Evolutionary conservation across 1,140 invertebrate species (phyloP).

Genomic region (Armadillidium nasatum): DNA sequence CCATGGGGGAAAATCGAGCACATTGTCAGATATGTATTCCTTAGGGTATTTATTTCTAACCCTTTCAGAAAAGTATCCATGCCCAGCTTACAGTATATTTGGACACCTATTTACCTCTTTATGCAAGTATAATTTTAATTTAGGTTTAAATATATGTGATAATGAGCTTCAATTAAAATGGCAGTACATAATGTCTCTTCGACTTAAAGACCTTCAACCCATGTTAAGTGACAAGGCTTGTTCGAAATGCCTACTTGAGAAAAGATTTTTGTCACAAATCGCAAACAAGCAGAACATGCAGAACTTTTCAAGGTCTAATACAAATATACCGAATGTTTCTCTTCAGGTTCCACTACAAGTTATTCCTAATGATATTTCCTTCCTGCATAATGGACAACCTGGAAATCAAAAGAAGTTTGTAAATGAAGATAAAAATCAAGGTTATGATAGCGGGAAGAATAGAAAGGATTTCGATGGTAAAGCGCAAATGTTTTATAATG

Average conservation of each 20-base stretch:
- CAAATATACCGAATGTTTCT: background rate
- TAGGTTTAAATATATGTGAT: background rate
- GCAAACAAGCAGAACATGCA: too few relatives aligned
- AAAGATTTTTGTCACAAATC: background rate
- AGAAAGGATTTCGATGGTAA: too few relatives aligned
- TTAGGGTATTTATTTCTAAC: background rate
- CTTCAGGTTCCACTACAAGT: background rate
- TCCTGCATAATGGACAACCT: too few relatives aligned
- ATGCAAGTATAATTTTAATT: constrained; percentile 1
- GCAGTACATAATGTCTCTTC: background rate
- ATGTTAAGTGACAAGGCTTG: background rate
- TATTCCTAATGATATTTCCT: too few relatives aligned
- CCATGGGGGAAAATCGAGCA: background rate
- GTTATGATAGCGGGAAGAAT: too few relatives aligned
- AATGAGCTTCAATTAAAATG: background rate
- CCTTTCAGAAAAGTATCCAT: background rate
- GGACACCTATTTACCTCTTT: background rate
- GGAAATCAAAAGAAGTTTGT: too few relatives aligned
- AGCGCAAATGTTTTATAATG: too few relatives aligned
- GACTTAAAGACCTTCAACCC: background rate
- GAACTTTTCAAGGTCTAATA: background rate
- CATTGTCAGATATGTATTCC: background rate
- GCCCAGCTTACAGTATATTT: background rate
- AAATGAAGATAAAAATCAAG: too few relatives aligned
- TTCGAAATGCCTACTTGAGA: background rate